A percentile compares a stretch with the other conserved stretches of the same genome.
phyloP scores from a whole-genome alignment of 92 coral and sea anemone genomes.

The Montipora capitata region DNA sequence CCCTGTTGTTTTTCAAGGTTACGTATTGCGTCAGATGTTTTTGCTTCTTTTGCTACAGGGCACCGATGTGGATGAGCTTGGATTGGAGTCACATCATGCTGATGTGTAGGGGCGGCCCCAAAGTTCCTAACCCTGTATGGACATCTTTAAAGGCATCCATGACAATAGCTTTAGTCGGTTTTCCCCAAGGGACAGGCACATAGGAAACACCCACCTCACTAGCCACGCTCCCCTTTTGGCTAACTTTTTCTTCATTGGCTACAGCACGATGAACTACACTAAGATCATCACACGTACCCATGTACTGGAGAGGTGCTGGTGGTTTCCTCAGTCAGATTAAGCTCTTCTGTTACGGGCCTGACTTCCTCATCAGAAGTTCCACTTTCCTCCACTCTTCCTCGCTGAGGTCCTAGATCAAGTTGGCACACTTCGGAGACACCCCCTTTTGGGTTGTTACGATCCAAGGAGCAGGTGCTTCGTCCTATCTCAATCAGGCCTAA shows the following conservation, averaged over 20 bases:
- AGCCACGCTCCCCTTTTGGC: background rate
- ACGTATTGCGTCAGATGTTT: too few relatives aligned
- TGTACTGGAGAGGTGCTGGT: slow-evolving; percentile 5
- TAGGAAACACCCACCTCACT: slow-evolving; percentile 5
- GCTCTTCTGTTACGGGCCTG: background rate
- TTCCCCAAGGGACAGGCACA: slow-evolving; percentile 21
- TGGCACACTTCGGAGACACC: slow-evolving; percentile 20
- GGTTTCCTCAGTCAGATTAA: background rate
- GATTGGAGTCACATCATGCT: background rate
- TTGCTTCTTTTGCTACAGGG: too few relatives aligned
- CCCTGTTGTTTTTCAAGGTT: too few relatives aligned
- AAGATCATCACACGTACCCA: background rate
- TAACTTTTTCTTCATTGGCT: background rate
- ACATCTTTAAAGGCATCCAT: slow-evolving; percentile 19
- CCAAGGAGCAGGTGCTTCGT: slow-evolving; percentile 1
- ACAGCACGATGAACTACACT: slow-evolving; percentile 5
- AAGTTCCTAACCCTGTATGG: slow-evolving; percentile 28
- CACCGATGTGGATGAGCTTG: too few relatives aligned
- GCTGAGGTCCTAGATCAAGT: background rate
- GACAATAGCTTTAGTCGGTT: background rate
- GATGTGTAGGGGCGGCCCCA: slow-evolving; percentile 23
- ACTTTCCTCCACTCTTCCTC: background rate
- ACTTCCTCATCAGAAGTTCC: slow-evolving; percentile 4
- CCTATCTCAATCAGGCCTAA: background rate
- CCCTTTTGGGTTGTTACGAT: background rate